These are phyloP conservation scores for Aphelenchoides avenae DNA, from an alignment of 1,140 invertebrate genomes.

Conservation along the genomic window DNA sequence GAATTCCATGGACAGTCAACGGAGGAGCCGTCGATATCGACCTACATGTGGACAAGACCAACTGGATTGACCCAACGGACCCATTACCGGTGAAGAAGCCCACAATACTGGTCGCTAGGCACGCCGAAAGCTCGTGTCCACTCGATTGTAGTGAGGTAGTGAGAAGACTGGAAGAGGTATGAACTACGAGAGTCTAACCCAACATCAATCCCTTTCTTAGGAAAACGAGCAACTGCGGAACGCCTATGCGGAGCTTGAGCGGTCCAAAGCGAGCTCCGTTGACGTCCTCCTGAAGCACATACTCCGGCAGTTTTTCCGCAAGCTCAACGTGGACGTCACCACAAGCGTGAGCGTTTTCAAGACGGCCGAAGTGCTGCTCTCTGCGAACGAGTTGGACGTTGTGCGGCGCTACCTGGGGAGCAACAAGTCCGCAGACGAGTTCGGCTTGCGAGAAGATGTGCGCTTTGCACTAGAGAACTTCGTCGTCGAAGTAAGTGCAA, in stretches of 20 bases:
- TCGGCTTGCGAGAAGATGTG: conserved; percentile 33
- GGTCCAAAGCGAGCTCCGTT: conserved; percentile 30
- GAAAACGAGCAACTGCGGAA: conserved; percentile 11
- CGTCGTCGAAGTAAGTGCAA: conserved; percentile 25
- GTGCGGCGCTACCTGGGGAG: conserved; percentile 25
- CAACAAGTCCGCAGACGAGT: conserved; percentile 23
- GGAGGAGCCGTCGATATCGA: conserved; percentile 9
- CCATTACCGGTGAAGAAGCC: conserved; percentile 3
- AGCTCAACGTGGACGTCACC: conserved; percentile 21
- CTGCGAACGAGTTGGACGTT: conserved; percentile 13
- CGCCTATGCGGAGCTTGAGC: not conserved
- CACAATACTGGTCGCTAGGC: not conserved
- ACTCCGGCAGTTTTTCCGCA: conserved; percentile 23
- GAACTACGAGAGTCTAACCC: too few relatives aligned
- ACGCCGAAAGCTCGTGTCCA: not conserved
- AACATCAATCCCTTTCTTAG: conserved; percentile 23
- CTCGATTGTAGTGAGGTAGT: conserved; percentile 5
- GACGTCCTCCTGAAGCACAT: conserved; percentile 42
- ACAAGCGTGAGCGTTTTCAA: conserved; percentile 16
- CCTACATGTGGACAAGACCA: conserved; percentile 22
- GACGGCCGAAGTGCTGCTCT: conserved; percentile 32
- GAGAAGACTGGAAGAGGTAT: too few relatives aligned
- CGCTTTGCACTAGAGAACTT: conserved; percentile 36
- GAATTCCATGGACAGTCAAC: too few relatives aligned
- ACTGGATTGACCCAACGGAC: conserved; percentile 33